Evolutionary conservation across 1,140 invertebrate species (phyloP).

Genomic region (Drosophila malerkotliana): DNA sequence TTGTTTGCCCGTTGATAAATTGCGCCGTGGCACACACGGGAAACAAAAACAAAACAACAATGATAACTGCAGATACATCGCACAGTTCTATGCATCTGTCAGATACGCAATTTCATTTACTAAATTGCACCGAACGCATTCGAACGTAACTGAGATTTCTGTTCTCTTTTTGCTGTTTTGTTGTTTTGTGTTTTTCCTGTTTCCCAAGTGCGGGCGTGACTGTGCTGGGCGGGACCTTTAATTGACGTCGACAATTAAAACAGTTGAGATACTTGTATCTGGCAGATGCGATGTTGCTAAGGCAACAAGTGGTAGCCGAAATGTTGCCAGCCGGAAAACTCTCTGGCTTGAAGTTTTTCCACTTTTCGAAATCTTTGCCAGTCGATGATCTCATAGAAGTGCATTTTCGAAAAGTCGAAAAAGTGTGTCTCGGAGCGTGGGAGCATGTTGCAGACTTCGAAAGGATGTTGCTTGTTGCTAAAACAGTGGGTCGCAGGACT

Average conservation of each 20-base stretch:
- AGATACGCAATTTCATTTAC: constrained; percentile 69
- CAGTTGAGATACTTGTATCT: constrained; percentile 3
- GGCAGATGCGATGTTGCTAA: constrained; percentile 29
- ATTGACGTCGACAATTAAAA: constrained; percentile 39
- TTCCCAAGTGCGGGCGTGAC: not conserved
- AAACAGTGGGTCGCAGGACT: not conserved
- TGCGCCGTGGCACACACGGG: constrained; percentile 31
- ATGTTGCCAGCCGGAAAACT: constrained; percentile 30
- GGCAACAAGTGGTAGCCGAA: constrained; percentile 64
- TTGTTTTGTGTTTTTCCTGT: not conserved
- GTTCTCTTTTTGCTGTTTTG: not conserved
- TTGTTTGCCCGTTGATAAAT: constrained; percentile 41
- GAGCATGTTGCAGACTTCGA: constrained; percentile 20
- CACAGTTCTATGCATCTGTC: constrained; percentile 57
- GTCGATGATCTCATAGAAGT: not conserved
- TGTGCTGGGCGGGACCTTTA: constrained; percentile 22
- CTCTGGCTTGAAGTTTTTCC: constrained; percentile 1
- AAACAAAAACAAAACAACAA: constrained; percentile 48
- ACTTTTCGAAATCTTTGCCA: not conserved
- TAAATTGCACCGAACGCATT: constrained; percentile 62
- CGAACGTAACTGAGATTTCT: constrained; percentile 25
- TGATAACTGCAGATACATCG: constrained; percentile 57
- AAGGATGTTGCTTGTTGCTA: constrained; percentile 12
- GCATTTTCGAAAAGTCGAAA: not conserved
- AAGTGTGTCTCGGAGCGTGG: not conserved